Evolutionary conservation across 2,888 invertebrate genomes (phyloP).

Genomic region (Yponomeuta evonymella): DNA sequence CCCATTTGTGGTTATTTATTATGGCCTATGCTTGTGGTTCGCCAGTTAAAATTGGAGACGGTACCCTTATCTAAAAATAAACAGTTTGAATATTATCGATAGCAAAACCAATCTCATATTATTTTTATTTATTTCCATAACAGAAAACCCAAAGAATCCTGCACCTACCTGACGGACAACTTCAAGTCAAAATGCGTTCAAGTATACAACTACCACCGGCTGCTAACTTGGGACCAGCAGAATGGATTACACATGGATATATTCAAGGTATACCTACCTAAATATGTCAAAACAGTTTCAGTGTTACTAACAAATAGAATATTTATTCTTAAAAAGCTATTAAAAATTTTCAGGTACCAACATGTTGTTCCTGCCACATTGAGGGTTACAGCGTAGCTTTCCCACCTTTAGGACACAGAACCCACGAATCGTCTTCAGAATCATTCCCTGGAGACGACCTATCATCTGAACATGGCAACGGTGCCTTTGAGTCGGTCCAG

Average conservation of each 20-base stretch:
- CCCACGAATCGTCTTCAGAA: slow-evolving; percentile 64
- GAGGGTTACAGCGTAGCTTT: slow-evolving; percentile 84
- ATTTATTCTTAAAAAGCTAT: neutral
- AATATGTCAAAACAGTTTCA: neutral
- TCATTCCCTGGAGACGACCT: slow-evolving; percentile 76
- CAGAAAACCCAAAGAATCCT: slow-evolving; percentile 84
- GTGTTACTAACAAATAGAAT: neutral
- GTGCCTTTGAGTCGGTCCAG: slow-evolving; percentile 66
- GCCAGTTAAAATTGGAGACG: no score
- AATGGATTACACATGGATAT: slow-evolving; percentile 89
- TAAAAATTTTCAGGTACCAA: slow-evolving; percentile 76
- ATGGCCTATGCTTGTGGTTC: no score
- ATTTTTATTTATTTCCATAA: slow-evolving; percentile 19
- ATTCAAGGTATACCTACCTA: slow-evolving; percentile 77
- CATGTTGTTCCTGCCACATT: slow-evolving; percentile 88
- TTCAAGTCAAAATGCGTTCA: slow-evolving; percentile 88
- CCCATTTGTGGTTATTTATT: no score
- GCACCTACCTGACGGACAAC: slow-evolving; percentile 86
- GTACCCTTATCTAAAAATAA: no score
- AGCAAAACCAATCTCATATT: no score
- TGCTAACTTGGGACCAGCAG: slow-evolving; percentile 88
- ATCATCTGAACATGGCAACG: slow-evolving; percentile 61
- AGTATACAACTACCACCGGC: slow-evolving; percentile 88
- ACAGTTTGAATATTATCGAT: neutral
- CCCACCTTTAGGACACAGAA: slow-evolving; percentile 76